Base-by-base conservation (phyloP, 2,797 vertebrate genomes). In the Onychomys arenicola region DNA sequence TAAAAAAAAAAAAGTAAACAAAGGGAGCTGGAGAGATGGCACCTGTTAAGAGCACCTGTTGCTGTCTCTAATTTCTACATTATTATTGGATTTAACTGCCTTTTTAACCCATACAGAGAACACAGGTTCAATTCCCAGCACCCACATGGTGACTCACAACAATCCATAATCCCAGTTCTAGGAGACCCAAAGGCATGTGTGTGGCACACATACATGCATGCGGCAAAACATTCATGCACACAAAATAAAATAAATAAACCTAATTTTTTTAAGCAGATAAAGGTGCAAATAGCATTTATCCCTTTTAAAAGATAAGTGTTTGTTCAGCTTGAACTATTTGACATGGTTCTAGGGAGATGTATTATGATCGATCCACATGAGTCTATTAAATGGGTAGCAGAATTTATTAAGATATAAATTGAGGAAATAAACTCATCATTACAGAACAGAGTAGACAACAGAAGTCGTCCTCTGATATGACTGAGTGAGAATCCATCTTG, bases 31-130 rank as follows among this genome's bases (percentile, higher is more conserved):
- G 37, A 82, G 57, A 27, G 16, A 61, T 82, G 80, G 4, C 6
- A 10, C 57, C n/a, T 40, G 81, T 83, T 59, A 81, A 37, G n/a
- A 21, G 12, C 55, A 59, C 23, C n/a, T 40, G 19, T 83, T 83
- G 81, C 57, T 61, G 75, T 78, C 92, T 94, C 67, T 92, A 75
- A 63, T 83, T 93, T 78, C 57, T 94, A 34, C 85, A 57, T 89
- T 88, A 57, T 93, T 92, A 89, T 43, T 69, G 75, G 77, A 69
- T 9, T 96, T 87, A n/a, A 37, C 29, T 96, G 55, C 69, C 55
- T 95, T 95, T 95, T 71, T 21, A 82, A 80, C 23, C 1, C 17
- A n/a, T 55, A 49, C 49, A 80, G 49, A n/a, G 29, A 29, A 78
- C 7, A 8, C 46, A 52, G 16, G 8, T 52, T 52, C 23, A 27